Evolutionary conservation across 2,888 invertebrate genomes (phyloP), one percentile per base, ranked within the genome.

Genomic region (Neoscelio sp.): DNA sequence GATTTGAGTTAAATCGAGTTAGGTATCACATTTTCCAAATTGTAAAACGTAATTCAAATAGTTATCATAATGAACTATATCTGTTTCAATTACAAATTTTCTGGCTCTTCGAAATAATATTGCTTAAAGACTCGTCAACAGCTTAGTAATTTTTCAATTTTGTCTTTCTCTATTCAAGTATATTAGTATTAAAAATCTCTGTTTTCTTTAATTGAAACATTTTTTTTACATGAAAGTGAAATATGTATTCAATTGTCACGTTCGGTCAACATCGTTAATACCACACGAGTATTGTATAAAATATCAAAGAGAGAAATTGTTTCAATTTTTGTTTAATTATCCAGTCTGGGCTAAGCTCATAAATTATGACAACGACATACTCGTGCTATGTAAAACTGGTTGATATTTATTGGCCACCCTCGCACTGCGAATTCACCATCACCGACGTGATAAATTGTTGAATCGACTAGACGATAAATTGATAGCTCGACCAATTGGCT

Each of bases 1-100:
- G 82, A n/a, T n/a, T 82, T 82, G 80, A 83, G 84, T 84, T 82
- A 40, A 23, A 44, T 10, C 23, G 17, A n/a, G 10, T 15, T 17
- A 2, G 5, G 7, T 44, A 20, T 7, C 44, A 17, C 2, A n/a
- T n/a, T n/a, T n/a, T n/a, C n/a, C n/a, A n/a, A n/a, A n/a, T n/a
- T n/a, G n/a, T n/a, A n/a, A n/a, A n/a, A n/a, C n/a, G n/a, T n/a
- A 68, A 40, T 35, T 68, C 8, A 15, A 15, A 20, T n/a, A n/a
- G n/a, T n/a, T n/a, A n/a, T n/a, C 23, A 23, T 23, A 23, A 23
- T 23, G 23, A 23, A 23, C n/a, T n/a, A n/a, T n/a, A n/a, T n/a
- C n/a, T n/a, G n/a, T n/a, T n/a, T n/a, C n/a, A n/a, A n/a, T n/a
- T n/a, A n/a, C n/a, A n/a, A n/a, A n/a, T n/a, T n/a, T n/a, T n/a